Evolutionary conservation across 2,113 vertebrate genomes (phyloP).

Genomic region (Urocolius indicus): DNA sequence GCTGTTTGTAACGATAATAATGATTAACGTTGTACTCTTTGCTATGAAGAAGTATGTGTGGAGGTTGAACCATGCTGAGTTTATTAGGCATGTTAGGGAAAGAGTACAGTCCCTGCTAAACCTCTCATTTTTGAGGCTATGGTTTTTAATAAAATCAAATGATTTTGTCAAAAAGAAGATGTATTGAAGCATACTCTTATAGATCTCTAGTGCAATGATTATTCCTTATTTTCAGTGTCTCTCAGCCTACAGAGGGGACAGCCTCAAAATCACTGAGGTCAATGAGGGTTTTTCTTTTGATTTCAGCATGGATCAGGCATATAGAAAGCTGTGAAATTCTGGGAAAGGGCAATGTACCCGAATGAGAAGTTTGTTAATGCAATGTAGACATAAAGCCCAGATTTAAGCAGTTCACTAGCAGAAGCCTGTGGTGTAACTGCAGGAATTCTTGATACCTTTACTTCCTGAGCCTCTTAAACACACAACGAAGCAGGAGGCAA

Average conservation of each 20-base stretch:
- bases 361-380: background rate
- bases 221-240: background rate
- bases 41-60: background rate
- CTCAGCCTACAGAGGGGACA: background rate
- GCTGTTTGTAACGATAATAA: background rate
- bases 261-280: background rate
- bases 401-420: background rate
- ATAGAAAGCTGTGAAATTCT: background rate
- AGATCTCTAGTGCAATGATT: background rate
- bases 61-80: background rate
- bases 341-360: background rate
- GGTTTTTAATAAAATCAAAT: background rate
- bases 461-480: background rate
- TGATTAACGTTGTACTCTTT: background rate
- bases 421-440: background rate
- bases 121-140: background rate
- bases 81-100: background rate
- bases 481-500: background rate
- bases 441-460: background rate
- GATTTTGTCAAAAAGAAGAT: background rate
- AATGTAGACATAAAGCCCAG: background rate
- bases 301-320: background rate
- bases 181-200: background rate
- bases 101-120: background rate
- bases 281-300: background rate